These are phyloP conservation scores for Orientallactaga sibirica DNA, from an alignment of 2,797 vertebrate genomes.

Conservation along the genomic window DNA sequence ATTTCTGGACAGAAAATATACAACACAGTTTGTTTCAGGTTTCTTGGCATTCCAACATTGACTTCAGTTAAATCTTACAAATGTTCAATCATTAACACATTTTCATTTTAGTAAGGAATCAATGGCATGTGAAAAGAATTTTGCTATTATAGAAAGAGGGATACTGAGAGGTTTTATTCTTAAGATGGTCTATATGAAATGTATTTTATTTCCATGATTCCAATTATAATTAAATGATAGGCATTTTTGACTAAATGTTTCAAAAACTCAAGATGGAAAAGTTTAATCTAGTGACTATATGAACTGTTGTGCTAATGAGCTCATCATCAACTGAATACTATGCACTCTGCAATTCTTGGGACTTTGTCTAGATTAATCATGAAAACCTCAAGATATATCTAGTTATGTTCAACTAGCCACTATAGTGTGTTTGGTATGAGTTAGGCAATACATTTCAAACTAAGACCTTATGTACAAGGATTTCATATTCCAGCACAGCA, in stretches of 20 bases:
- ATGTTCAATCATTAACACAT: slow-evolving; percentile 36
- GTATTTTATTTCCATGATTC: slow-evolving; percentile 48
- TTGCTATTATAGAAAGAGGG: slow-evolving; percentile 37
- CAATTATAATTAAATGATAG: slow-evolving; percentile 44
- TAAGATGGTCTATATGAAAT: neutral
- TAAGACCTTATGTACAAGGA: neutral
- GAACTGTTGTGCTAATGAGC: neutral
- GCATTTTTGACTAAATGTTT: neutral
- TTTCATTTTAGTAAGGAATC: slow-evolving; percentile 57
- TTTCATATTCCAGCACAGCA: neutral
- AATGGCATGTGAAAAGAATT: slow-evolving; percentile 31
- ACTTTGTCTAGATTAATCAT: slow-evolving; percentile 17
- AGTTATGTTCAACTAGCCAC: neutral
- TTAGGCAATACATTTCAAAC: neutral
- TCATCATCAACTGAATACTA: neutral
- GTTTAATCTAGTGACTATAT: neutral
- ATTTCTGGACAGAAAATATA: neutral
- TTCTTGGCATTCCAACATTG: neutral
- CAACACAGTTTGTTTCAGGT: neutral
- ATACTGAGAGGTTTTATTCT: neutral
- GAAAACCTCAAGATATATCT: slow-evolving; percentile 10
- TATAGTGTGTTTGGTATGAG: neutral
- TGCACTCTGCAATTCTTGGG: neutral
- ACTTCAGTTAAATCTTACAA: slow-evolving; percentile 26
- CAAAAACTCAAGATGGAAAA: slow-evolving; percentile 55